Percentiles rank a stretch among this genome's conserved stretches.
Evolutionary conservation across 2,113 vertebrate genomes (phyloP).

Genomic region (Pseudonaja textilis): DNA sequence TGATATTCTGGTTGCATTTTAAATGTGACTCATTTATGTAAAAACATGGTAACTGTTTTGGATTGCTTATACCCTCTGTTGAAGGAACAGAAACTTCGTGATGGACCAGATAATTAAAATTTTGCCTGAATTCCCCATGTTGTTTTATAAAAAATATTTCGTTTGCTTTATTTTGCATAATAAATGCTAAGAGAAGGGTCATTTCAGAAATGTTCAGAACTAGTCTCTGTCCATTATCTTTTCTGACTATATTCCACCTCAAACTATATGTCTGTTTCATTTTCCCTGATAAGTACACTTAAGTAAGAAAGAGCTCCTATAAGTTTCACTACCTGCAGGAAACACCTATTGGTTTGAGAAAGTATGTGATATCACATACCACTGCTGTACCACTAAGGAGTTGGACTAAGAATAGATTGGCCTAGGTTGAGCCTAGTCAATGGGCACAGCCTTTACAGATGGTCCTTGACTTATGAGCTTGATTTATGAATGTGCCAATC

Average conservation of each 20-base stretch:
- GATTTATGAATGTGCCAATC: not conserved
- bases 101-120: not conserved
- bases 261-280: not conserved
- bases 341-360: not conserved
- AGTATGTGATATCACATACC: not conserved
- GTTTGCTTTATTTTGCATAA: not conserved
- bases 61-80: not conserved
- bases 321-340: not conserved
- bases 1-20: not conserved
- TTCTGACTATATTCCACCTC: not conserved
- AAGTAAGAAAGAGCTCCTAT: not conserved
- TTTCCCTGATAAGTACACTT: not conserved
- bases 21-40: not conserved
- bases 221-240: not conserved
- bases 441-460: not conserved
- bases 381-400: not conserved
- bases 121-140: not conserved
- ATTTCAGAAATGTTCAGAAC: not conserved
- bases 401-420: not conserved
- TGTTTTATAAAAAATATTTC: not conserved
- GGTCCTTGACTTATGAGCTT: not conserved
- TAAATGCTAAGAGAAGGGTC: not conserved
- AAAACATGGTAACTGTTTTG: not conserved
- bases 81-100: not conserved
- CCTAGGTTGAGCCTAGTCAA: not conserved